Percentiles rank a stretch among this genome's conserved stretches.
phyloP scores from a whole-genome alignment of 2,797 vertebrate species.

The Myiotriccus ornatus region DNA sequence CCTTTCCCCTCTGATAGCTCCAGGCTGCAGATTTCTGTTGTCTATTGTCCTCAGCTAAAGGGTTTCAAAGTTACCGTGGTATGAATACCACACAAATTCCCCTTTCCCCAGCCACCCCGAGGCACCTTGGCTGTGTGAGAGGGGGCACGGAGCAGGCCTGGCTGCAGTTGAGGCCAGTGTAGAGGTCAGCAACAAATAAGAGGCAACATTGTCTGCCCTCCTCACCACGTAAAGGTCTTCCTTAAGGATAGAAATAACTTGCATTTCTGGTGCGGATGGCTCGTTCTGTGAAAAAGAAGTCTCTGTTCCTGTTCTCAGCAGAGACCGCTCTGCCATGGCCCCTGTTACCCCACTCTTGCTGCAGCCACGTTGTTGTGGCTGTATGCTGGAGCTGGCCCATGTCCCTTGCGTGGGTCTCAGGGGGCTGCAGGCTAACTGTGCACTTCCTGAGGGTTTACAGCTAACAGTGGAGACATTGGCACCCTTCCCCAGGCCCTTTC shows the following conservation, averaged over 20 bases:
- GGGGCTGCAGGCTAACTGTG: background rate
- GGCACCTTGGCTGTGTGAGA: slow-evolving; percentile 77
- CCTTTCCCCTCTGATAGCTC: slow-evolving; percentile 49
- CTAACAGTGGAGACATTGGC: background rate
- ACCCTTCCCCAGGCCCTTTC: background rate
- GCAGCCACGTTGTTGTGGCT: background rate
- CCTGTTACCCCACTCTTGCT: background rate
- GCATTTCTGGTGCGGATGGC: slow-evolving; percentile 72
- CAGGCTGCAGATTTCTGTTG: slow-evolving; percentile 73
- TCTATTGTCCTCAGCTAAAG: slow-evolving; percentile 68
- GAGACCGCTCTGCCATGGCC: background rate
- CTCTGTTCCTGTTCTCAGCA: slow-evolving; percentile 71
- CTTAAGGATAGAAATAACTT: slow-evolving; percentile 80
- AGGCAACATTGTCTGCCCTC: slow-evolving; percentile 74
- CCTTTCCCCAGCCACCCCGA: slow-evolving; percentile 67
- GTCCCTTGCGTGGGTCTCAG: background rate
- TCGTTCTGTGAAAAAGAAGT: slow-evolving; percentile 70
- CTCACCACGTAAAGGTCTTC: slow-evolving; percentile 67
- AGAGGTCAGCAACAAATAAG: slow-evolving; percentile 79
- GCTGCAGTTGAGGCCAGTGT: slow-evolving; percentile 72
- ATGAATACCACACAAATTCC: slow-evolving; percentile 72
- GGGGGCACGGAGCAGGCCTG: slow-evolving; percentile 52
- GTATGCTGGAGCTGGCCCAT: background rate
- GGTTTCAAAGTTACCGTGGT: slow-evolving; percentile 74
- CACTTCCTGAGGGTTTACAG: background rate